Percentiles rank a stretch among this genome's conserved stretches.
Evolutionary conservation across 2,888 invertebrate species (phyloP).

Genomic region (Scaptomyza polygonia): DNA sequence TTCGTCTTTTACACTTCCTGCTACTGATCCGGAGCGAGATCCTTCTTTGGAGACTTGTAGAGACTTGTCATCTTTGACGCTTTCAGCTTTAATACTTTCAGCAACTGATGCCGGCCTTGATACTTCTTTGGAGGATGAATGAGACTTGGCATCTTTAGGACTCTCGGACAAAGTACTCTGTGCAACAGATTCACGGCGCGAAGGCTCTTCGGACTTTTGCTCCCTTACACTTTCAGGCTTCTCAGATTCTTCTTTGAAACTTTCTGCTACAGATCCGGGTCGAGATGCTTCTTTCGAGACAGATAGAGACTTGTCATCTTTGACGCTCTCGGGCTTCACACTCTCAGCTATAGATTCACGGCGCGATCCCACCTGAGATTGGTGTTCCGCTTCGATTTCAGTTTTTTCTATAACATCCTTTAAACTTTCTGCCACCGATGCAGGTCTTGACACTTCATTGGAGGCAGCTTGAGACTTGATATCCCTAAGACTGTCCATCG

Average conservation of each 20-base stretch:
- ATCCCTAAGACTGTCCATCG: no score
- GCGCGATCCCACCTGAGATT: slow-evolving; percentile 60
- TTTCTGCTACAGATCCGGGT: slow-evolving; percentile 35
- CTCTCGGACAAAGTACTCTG: background rate
- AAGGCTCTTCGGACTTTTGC: slow-evolving; percentile 29
- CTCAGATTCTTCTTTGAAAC: slow-evolving; percentile 6
- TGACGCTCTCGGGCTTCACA: background rate
- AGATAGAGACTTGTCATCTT: slow-evolving; percentile 11
- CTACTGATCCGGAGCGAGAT: slow-evolving; percentile 46
- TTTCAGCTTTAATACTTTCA: no score
- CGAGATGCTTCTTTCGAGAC: slow-evolving; percentile 42
- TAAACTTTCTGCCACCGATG: slow-evolving; percentile 25
- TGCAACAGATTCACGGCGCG: slow-evolving; percentile 44
- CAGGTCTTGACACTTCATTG: slow-evolving; percentile 30
- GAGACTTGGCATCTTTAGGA: background rate
- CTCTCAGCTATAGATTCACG: slow-evolving; percentile 52
- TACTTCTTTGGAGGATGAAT: background rate
- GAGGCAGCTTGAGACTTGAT: slow-evolving; percentile 5
- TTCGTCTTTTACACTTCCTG: slow-evolving; percentile 7
- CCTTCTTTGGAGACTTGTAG: slow-evolving; percentile 30
- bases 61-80: slow-evolving; percentile 23
- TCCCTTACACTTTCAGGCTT: slow-evolving; percentile 6
- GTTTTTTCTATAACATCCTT: slow-evolving; percentile 6
- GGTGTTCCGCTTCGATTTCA: slow-evolving; percentile 24
- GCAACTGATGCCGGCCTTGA: background rate